A percentile compares a stretch with the other conserved stretches of the same genome.
Conservation (phyloP, 2,888 invertebrate genomes). For the Hydriomena furcata region DNA sequence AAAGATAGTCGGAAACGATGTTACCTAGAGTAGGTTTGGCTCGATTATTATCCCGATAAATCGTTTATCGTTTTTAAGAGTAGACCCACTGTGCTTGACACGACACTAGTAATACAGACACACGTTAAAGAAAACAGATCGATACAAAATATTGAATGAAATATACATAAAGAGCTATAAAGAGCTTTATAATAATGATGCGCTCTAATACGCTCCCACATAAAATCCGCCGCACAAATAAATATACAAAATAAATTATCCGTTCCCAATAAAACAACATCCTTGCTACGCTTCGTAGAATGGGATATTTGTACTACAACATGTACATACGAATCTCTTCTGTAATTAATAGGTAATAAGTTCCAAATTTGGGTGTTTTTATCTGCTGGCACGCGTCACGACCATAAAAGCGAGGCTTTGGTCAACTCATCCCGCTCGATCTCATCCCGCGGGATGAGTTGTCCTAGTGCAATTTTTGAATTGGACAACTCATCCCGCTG, state of each 20-base stretch:
- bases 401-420: slow-evolving; percentile 54
- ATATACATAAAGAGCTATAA: slow-evolving; percentile 1
- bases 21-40: no score
- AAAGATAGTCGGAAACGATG: no score
- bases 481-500: no score
- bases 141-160: no score
- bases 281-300: slow-evolving; percentile 58
- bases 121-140: no score
- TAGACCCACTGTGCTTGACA: no score
- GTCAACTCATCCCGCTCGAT: no score
- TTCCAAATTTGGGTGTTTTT: slow-evolving; percentile 1
- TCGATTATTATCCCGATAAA: no score
- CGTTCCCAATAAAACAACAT: slow-evolving; percentile 79
- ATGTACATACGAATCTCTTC: slow-evolving; percentile 36
- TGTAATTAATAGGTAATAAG: slow-evolving; percentile 33
- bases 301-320: slow-evolving; percentile 7
- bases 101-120: no score
- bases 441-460: no score
- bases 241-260: slow-evolving; percentile 80
- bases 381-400: slow-evolving; percentile 54
- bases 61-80: no score
- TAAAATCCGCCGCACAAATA: slow-evolving; percentile 69
- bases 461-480: no score
- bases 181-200: slow-evolving; percentile 23
- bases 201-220: slow-evolving; percentile 55